These are phyloP conservation scores for Whitmania pigra DNA, from an alignment of 1,140 invertebrate genomes.

Conservation along the genomic window DNA sequence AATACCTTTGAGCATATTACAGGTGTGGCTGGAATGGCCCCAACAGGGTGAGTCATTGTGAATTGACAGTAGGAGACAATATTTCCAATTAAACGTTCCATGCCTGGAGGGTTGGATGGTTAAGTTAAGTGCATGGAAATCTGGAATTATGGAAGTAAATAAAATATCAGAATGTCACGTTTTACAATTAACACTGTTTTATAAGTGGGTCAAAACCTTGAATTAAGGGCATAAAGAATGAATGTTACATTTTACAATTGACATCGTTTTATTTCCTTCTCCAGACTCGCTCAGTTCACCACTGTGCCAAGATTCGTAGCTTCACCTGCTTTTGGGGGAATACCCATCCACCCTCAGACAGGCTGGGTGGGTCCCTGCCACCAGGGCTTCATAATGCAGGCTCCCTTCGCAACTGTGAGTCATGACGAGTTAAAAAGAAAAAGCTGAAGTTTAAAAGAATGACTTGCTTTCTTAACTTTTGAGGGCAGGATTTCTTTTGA, in stretches of 20 bases:
- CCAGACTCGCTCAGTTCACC: constrained; percentile 2
- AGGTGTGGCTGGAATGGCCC: too few species aligned
- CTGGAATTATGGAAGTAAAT: not conserved
- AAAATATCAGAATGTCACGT: not conserved
- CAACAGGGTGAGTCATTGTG: too few species aligned
- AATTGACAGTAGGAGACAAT: too few species aligned
- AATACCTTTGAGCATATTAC: too few species aligned
- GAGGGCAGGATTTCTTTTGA: not conserved
- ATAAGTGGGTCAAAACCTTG: not conserved
- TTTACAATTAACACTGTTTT: not conserved
- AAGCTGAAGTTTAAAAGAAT: not conserved
- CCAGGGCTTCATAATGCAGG: not conserved
- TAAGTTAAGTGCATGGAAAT: not conserved
- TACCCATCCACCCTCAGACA: not conserved
- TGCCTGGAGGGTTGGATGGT: not conserved
- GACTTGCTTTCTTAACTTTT: not conserved
- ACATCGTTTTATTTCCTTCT: not conserved
- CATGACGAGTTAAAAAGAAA: too few species aligned
- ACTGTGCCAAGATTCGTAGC: not conserved
- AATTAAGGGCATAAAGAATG: not conserved
- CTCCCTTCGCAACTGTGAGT: constrained; percentile 3
- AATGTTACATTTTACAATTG: not conserved
- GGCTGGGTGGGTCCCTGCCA: not conserved
- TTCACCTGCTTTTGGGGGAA: not conserved
- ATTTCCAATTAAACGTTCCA: not conserved